A percentile compares a stretch with the other conserved stretches of the same genome.
Conservation (phyloP, 2,888 invertebrate genomes). For the Drosophila infuscata region DNA sequence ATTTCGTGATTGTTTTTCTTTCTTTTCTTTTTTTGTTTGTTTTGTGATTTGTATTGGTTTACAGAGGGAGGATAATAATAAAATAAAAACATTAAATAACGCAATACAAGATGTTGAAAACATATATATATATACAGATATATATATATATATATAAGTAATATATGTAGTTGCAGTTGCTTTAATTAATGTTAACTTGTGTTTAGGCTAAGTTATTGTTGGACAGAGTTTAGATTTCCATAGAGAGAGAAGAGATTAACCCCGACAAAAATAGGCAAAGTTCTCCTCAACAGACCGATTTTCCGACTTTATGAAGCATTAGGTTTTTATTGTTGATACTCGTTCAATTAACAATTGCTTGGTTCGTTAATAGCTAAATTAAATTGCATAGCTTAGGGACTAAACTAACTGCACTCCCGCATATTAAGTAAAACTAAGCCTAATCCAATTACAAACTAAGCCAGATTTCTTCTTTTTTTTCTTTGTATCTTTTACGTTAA, state of each 20-base stretch:
- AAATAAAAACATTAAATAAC: slow-evolving; percentile 25
- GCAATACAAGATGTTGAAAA: slow-evolving; percentile 35
- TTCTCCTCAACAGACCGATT: slow-evolving; percentile 46
- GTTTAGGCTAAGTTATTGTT: slow-evolving; percentile 12
- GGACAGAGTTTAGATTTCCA: slow-evolving; percentile 3
- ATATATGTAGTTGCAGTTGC: slow-evolving; percentile 15
- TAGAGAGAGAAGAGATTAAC: slow-evolving; percentile 3
- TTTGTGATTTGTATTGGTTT: slow-evolving; percentile 31
- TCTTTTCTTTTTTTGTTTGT: slow-evolving; percentile 6
- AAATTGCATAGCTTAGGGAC: slow-evolving; percentile 47
- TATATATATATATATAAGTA: not conserved
- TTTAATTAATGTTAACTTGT: slow-evolving; percentile 26
- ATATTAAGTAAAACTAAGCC: slow-evolving; percentile 28
- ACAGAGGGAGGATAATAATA: slow-evolving; percentile 19
- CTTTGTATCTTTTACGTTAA: not conserved
- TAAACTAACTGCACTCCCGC: slow-evolving; percentile 38
- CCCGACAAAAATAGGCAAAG: slow-evolving; percentile 11
- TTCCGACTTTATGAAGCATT: slow-evolving; percentile 25
- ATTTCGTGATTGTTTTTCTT: slow-evolving; percentile 25
- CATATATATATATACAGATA: not conserved
- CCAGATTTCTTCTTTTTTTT: slow-evolving; percentile 9
- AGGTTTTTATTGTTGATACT: slow-evolving; percentile 24
- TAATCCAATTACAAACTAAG: slow-evolving; percentile 32
- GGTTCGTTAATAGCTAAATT: slow-evolving; percentile 47
- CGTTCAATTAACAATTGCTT: slow-evolving; percentile 43